Conservation (phyloP, 2,888 invertebrate species). For the Cataglyphis altisquamis region DNA sequence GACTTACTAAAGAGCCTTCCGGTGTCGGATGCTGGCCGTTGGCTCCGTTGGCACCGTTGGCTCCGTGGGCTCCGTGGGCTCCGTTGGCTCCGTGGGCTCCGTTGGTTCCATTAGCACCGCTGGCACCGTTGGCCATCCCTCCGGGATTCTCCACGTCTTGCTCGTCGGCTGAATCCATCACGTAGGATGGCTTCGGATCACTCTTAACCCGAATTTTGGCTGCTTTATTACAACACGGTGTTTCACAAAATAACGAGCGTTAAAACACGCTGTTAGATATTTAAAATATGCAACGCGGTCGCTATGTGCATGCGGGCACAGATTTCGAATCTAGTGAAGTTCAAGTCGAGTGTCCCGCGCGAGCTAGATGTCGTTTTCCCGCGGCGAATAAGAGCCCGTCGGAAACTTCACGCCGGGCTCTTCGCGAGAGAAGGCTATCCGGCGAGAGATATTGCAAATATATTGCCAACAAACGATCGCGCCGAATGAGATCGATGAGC, state of each 20-base stretch:
- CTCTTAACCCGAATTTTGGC: conserved; percentile 96
- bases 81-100: too few species aligned
- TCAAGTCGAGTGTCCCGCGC: not conserved
- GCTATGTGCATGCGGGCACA: not conserved
- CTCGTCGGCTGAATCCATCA: conserved; percentile 89
- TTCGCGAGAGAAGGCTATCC: not conserved
- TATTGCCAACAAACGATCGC: not conserved
- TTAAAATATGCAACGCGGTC: not conserved
- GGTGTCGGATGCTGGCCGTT: conserved; percentile 24
- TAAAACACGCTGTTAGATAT: not conserved
- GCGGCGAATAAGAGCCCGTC: not conserved
- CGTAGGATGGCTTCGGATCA: conserved; percentile 95
- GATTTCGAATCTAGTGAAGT: not conserved
- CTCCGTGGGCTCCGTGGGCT: conserved; percentile 76
- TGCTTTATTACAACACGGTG: conserved; percentile 79
- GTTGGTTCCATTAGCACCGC: conserved; percentile 85
- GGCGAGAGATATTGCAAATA: not conserved
- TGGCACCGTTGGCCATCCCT: conserved; percentile 78
- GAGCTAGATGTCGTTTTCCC: not conserved
- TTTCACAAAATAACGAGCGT: conserved; percentile 55
- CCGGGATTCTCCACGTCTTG: conserved; percentile 84
- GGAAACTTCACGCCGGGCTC: conserved; percentile 43
- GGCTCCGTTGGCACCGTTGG: not conserved
- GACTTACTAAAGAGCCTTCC: conserved; percentile 15
- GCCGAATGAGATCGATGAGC: not conserved